Percentiles rank a stretch among this genome's conserved stretches.
phyloP scores from a whole-genome alignment of 2,888 invertebrate genomes.

The Deroplatys truncata region DNA sequence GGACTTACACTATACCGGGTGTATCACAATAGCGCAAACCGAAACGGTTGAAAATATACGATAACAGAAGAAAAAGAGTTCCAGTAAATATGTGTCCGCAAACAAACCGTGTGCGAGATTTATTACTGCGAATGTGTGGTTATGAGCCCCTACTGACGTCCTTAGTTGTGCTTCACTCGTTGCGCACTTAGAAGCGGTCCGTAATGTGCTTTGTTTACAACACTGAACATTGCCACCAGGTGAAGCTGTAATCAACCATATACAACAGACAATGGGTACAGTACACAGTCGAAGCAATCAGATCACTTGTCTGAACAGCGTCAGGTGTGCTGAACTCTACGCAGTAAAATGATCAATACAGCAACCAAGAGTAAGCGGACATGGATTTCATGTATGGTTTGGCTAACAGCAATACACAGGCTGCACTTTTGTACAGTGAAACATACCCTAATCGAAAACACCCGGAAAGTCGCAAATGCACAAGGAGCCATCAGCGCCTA shows the following conservation, averaged over 20 bases:
- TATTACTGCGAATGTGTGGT: neutral
- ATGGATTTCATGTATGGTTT: no score
- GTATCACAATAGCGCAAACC: no score
- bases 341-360: no score
- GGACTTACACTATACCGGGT: neutral
- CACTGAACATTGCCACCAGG: neutral
- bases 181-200: neutral
- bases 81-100: neutral
- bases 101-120: neutral
- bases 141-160: neutral
- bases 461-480: neutral
- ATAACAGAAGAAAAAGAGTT: neutral
- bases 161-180: neutral
- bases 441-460: neutral
- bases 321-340: neutral
- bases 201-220: neutral
- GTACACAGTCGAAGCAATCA: no score
- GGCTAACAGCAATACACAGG: neutral
- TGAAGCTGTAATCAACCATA: no score
- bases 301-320: neutral
- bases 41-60: no score
- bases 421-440: neutral
- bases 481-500: neutral
- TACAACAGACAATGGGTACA: no score
- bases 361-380: no score